Conservation (phyloP, 2,113 vertebrate genomes). For the Prinia subflava region DNA sequence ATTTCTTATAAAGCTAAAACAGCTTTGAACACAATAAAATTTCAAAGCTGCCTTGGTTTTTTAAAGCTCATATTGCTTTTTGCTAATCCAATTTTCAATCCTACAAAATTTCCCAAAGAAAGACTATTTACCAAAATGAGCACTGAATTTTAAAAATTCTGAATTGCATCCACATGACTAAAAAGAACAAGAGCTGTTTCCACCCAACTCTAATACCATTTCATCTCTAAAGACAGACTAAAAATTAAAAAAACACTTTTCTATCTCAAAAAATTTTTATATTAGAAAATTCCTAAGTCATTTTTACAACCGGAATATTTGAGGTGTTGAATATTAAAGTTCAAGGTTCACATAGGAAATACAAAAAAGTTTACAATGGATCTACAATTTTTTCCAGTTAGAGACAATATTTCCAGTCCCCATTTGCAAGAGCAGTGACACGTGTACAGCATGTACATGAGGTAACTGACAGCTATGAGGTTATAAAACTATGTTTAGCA, state of each 20-base stretch:
- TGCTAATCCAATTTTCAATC: background rate
- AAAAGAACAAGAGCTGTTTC: background rate
- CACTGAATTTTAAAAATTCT: background rate
- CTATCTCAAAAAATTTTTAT: background rate
- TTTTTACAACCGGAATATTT: background rate
- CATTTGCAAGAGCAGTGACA: background rate
- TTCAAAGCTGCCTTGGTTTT: background rate
- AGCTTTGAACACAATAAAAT: background rate
- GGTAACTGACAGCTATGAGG: background rate
- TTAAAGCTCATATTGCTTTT: background rate
- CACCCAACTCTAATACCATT: background rate
- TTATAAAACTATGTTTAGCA: background rate
- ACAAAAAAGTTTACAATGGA: background rate
- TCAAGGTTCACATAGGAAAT: background rate
- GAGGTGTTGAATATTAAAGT: background rate
- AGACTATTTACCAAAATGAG: background rate
- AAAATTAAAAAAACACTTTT: background rate
- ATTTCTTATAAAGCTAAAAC: background rate
- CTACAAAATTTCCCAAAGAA: background rate
- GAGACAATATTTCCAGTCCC: background rate
- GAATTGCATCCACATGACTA: background rate
- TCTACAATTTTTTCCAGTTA: background rate
- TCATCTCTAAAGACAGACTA: background rate
- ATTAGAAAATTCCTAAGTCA: background rate
- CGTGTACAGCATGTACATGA: fast-evolving